Percentiles rank a stretch among this genome's conserved stretches.
Conservation (phyloP, 2,888 invertebrate genomes). For the Macaria liturata region DNA sequence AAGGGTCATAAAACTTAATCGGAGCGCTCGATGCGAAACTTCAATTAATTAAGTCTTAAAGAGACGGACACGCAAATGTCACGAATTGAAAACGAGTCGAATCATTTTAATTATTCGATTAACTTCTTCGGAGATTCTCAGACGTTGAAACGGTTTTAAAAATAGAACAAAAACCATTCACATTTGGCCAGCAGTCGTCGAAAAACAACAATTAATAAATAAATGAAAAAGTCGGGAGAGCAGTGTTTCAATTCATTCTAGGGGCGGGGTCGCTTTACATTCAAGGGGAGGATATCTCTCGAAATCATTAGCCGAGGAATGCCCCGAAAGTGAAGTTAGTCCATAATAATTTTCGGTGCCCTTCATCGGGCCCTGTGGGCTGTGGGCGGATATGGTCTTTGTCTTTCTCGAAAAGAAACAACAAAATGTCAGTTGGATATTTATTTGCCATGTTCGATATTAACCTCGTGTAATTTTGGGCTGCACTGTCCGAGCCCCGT, state of each 20-base stretch:
- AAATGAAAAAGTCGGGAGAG: constrained; percentile 62
- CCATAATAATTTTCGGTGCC: constrained; percentile 78
- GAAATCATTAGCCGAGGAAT: constrained; percentile 81
- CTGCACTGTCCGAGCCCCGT: constrained; percentile 57
- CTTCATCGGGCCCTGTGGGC: constrained; percentile 64
- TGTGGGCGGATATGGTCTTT: constrained; percentile 79
- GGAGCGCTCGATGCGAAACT: constrained; percentile 25
- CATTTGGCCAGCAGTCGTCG: constrained; percentile 63
- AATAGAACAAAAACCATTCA: constrained; percentile 25
- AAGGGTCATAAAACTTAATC: constrained; percentile 33
- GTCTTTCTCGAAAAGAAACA: constrained; percentile 69
- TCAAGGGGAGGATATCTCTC: constrained; percentile 81
- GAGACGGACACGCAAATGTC: constrained; percentile 20
- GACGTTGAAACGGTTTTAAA: constrained; percentile 44
- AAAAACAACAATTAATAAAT: constrained; percentile 80
- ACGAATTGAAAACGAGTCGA: constrained; percentile 15
- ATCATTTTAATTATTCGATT: constrained; percentile 31
- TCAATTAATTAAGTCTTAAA: constrained; percentile 27
- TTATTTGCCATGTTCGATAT: constrained; percentile 68
- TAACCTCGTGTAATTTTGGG: constrained; percentile 67
- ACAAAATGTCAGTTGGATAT: constrained; percentile 72
- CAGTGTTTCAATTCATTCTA: constrained; percentile 81
- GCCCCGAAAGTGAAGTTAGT: constrained; percentile 66
- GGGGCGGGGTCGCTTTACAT: constrained; percentile 80
- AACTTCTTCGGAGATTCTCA: constrained; percentile 20